Base-by-base conservation (phyloP, 2,888 invertebrate species). In the Oxytorus armatus region DNA sequence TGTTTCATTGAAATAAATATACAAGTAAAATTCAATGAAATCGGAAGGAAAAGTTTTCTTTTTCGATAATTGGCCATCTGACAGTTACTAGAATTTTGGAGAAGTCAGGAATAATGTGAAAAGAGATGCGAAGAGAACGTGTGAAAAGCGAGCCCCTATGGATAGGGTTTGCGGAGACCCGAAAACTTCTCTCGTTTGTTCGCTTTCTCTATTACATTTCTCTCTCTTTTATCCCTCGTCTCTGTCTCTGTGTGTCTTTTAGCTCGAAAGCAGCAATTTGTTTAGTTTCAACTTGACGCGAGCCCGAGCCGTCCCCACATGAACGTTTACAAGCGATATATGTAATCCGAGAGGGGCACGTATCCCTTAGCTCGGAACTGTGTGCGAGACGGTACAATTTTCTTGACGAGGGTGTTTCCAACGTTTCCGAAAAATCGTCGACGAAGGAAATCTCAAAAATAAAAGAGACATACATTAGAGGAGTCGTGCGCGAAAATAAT, bases 251-350 rank as follows among this genome's bases (percentile, higher is more conserved):
- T 47, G 49, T n/a, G 59, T 59, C 51, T 68, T 55, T 72, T 44
- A 23, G 49, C 63, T 23, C 69, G 44, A 63, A 59, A 53, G 59
- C 75, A 69, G 84, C 85, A 86, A 88, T 89, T 89, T 87, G 88
- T 89, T 89, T 85, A 87, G 87, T 86, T 89, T 89, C 85, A 88
- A 88, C 87, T 88, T 88, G 89, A 88, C 87, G 82, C 85, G 68
- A 42, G 74, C 75, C 75, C 74, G 66, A 69, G 8, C n/a, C 29
- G 29, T 3, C 29, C 47, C 65, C 55, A 49, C 72, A 57, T 65
- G 70, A 47, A 77, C 36, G 47, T 47, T 69, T 42, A 21, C 33
- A 61, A 76, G 21, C 61, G 66, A 79, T 70, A n/a, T n/a, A 57
- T 55, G 83, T 81, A 83, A 84, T 75, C 51, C 66, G 82, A 84